Percentiles rank a stretch among this genome's conserved stretches.
Evolutionary conservation across 2,797 vertebrate species (phyloP).

Genomic region (Rachycentron canadum): DNA sequence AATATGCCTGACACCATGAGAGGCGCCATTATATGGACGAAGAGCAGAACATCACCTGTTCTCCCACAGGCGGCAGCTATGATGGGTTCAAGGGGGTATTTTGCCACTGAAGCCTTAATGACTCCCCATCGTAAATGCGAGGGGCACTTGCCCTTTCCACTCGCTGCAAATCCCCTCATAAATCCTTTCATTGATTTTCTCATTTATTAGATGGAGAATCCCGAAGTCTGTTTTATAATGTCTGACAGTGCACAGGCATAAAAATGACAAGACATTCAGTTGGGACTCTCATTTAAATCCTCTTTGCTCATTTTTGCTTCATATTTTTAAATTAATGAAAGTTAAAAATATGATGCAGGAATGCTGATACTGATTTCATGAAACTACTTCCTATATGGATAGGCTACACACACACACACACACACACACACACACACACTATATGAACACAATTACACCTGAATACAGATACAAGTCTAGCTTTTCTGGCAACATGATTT

Average conservation of each 20-base stretch:
- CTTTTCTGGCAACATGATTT: no score
- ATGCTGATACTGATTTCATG: no score
- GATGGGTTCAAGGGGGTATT: neutral
- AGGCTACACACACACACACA: no score
- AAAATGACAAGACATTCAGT: neutral
- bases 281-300: neutral
- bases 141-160: neutral
- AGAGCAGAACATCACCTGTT: neutral
- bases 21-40: neutral
- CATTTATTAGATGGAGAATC: neutral
- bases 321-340: no score
- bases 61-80: neutral
- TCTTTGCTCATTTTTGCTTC: no score
- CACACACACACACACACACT: no score
- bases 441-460: no score
- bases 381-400: no score
- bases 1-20: neutral
- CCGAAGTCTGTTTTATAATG: neutral
- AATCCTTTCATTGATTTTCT: neutral
- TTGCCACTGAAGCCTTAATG: constrained; percentile 1
- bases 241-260: neutral
- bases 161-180: neutral
- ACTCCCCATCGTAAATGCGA: neutral
- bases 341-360: no score
- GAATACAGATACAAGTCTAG: no score